Base-by-base conservation (phyloP, 2,888 invertebrate species). In the Laspeyria flexula region DNA sequence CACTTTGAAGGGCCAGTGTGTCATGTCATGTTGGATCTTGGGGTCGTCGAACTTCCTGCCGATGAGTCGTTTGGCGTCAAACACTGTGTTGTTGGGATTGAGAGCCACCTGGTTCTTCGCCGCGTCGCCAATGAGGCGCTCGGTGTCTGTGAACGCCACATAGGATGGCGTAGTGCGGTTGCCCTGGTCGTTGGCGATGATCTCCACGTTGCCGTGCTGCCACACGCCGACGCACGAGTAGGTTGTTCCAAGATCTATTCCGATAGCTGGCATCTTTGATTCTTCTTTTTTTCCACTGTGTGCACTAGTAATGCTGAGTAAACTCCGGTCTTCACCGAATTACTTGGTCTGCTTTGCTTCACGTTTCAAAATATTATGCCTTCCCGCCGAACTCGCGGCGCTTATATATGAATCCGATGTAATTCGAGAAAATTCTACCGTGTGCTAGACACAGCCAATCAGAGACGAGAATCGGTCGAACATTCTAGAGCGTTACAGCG, bases 181-280 rank as follows among this genome's bases (percentile, higher is more conserved):
- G 58, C 97, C 97, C 86, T 97, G 97, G 81, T 97, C 97, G 80
- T 97, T 97, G 50, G 97, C 96, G 78, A 97, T 97, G 79, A 96
- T 96, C 81, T 96, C 96, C 55, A 96, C 96, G 82, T 96, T 95
- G 52, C 95, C 95, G 77, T 96, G 94, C 79, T 96, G 96, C 94
- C 96, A 97, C n/a, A 96, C 96, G 70, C 96, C 96, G 38, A 97
- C 96, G 78, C 96, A 96, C 27, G 96, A 97, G 85, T 96, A 97
- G 5, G 97, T 97, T 29, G 97, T 97, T 71, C 97, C 97, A 79
- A 97, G 93, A 93, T 97, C 88, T 62, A 88, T 90, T 85, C 88
- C 89, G 39, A 89, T 81, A 59, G 88, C 88, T 80, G 88, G 86
- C 90, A 88, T 90, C 31, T 31, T 31, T 13, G 6, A 1, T 7